Base-by-base conservation (phyloP, 2,113 vertebrate genomes). In the Leptobrachium leishanense region DNA sequence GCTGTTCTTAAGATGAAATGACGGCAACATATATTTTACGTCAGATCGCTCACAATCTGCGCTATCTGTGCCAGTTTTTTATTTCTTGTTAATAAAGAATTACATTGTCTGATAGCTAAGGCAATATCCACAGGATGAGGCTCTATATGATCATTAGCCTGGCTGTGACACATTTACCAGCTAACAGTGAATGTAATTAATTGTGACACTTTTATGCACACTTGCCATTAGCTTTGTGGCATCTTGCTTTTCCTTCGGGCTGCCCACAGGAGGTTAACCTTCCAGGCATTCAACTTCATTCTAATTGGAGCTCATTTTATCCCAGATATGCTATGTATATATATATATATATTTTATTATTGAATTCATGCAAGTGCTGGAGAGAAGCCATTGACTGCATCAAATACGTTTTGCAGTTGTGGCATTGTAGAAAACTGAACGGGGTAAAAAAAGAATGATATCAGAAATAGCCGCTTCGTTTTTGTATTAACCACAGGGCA, bases 141-240 rank as follows among this genome's bases (percentile, higher is more conserved):
- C 63, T 72, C 44, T 73, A 41, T 79, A 31, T 55, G 70, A 79
- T 79, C 44, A 78, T 78, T 78, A 66, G 7, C 42, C 59, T 55
- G 44, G 50, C 59, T 54, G 77, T 67, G 70, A 72, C 77, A 73
- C 77, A 79, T 67, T 73, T 66, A 44, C 70, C 77, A 55, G 77
- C 46, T 79, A 79, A 73, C 69, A 57, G 46, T 79, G 69, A 79
- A 79, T 73, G 70, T 73, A 79, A 79, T 79, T 73, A 79, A 79
- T 73, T 67, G 46, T 79, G 77, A 79, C 77, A 72, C 68, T 41
- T 71, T 78, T 66, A 72, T 72, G 69, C 66, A 72, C 68, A 79
- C 65, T 46, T 79, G 65, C 69, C 77, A 72, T 67, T 73, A 79
- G 63, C 77, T 59, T 73, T 54, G 69, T 66, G 69, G 69, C 77